Conservation (phyloP, 1,140 invertebrate genomes). For the Pomacea maculata region DNA sequence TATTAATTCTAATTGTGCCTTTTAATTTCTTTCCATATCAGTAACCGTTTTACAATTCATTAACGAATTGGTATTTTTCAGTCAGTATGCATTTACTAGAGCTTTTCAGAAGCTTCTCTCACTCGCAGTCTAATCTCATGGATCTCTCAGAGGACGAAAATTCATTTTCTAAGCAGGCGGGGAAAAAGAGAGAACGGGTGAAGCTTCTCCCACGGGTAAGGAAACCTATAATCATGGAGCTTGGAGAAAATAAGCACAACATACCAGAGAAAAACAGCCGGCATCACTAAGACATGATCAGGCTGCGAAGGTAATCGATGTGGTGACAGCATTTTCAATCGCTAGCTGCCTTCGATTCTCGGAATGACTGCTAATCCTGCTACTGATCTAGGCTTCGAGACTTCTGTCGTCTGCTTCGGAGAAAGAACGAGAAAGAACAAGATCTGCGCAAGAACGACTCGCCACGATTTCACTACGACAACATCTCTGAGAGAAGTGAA, state of each 20-base stretch:
- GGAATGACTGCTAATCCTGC: neutral
- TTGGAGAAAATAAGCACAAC: neutral
- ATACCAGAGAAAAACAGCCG: neutral
- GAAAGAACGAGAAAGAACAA: neutral
- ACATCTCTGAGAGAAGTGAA: neutral
- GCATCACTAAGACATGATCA: neutral
- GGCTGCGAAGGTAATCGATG: neutral
- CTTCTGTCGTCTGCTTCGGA: neutral
- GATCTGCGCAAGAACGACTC: neutral
- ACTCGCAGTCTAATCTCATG: no score
- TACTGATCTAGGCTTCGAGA: neutral
- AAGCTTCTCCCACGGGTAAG: neutral
- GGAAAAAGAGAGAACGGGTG: neutral
- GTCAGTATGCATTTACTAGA: no score
- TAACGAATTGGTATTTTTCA: no score
- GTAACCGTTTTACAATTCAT: no score
- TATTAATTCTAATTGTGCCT: no score
- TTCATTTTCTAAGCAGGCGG: neutral
- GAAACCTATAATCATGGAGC: neutral
- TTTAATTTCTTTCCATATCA: no score
- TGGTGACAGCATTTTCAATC: conserved; percentile 5
- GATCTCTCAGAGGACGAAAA: no score
- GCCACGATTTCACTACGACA: neutral
- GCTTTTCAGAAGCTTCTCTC: no score
- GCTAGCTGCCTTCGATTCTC: neutral